These are phyloP conservation scores for Ageneiosus marmoratus DNA, from an alignment of 2,113 vertebrate genomes.

Conservation along the genomic window DNA sequence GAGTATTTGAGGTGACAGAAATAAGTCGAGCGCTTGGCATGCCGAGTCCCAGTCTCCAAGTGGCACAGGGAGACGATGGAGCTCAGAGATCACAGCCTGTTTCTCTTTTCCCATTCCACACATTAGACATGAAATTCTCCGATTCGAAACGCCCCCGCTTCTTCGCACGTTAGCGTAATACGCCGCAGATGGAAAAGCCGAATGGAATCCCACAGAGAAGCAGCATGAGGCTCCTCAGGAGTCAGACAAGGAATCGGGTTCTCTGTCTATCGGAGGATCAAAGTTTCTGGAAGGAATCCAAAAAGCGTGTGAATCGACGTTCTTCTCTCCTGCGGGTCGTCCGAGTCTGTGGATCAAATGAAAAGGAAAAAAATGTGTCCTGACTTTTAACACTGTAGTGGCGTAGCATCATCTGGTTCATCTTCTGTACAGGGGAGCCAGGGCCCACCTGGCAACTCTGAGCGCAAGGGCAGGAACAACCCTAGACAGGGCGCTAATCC, in stretches of 20 bases:
- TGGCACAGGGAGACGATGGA: not conserved
- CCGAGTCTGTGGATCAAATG: not conserved
- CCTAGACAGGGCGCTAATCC: no score
- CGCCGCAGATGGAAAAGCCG: conserved; percentile 12
- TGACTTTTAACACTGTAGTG: no score
- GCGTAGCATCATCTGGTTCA: no score
- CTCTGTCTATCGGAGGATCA: conserved; percentile 29
- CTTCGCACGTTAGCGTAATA: conserved; percentile 15
- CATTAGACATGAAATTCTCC: not conserved
- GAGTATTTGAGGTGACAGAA: conserved; percentile 5
- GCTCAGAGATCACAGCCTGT: not conserved
- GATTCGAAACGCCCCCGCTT: not conserved
- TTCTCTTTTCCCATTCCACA: not conserved
- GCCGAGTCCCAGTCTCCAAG: conserved; percentile 17
- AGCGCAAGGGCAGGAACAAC: no score
- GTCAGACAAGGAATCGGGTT: not conserved
- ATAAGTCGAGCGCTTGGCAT: conserved; percentile 1
- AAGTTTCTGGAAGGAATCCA: conserved; percentile 22
- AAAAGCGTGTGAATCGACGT: conserved; percentile 30
- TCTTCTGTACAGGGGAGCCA: no score
- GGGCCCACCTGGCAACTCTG: no score
- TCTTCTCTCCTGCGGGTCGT: not conserved
- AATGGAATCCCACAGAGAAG: not conserved
- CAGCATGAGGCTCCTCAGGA: not conserved
- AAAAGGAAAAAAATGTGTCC: no score